These are phyloP conservation scores for Hypsibius dujardini DNA, from an alignment of 1,140 invertebrate genomes.

Conservation along the genomic window DNA sequence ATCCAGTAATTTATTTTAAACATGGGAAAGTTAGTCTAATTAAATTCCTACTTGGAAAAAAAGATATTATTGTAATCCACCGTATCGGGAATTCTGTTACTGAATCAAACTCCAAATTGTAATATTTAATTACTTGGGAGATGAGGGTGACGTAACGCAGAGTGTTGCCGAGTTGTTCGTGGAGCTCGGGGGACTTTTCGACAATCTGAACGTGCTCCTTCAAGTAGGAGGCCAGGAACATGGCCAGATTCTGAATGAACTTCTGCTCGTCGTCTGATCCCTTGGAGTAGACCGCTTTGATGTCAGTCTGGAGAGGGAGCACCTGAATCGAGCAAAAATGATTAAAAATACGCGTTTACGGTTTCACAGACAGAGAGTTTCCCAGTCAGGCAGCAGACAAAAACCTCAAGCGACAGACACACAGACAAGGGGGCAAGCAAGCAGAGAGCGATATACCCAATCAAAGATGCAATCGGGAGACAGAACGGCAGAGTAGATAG, in stretches of 20 bases:
- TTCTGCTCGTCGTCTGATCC: conserved; percentile 93
- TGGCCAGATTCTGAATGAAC: conserved; percentile 92
- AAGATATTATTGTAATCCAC: no score
- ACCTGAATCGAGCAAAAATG: conserved; percentile 41
- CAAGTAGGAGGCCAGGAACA: conserved; percentile 89
- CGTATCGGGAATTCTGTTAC: no score
- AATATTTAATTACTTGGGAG: no score
- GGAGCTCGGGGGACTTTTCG: conserved; percentile 40
- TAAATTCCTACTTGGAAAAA: no score
- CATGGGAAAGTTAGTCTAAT: no score
- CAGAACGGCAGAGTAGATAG: neutral
- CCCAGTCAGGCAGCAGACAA: neutral
- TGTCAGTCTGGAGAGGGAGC: conserved; percentile 71
- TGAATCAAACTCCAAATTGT: no score
- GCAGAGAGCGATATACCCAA: conserved; percentile 17
- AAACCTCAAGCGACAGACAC: conserved; percentile 9
- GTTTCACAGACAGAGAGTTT: neutral
- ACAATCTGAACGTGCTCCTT: conserved; percentile 82
- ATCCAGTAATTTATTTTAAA: no score
- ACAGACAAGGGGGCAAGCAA: conserved; percentile 16
- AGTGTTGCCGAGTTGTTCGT: conserved; percentile 37
- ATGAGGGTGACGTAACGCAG: conserved; percentile 89
- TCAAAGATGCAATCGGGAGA: conserved; percentile 14
- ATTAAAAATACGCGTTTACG: neutral
- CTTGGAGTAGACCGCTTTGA: conserved; percentile 73